A percentile compares a stretch with the other conserved stretches of the same genome.
phyloP scores from a whole-genome alignment of 2,797 vertebrate species.

The Danionella dracula region DNA sequence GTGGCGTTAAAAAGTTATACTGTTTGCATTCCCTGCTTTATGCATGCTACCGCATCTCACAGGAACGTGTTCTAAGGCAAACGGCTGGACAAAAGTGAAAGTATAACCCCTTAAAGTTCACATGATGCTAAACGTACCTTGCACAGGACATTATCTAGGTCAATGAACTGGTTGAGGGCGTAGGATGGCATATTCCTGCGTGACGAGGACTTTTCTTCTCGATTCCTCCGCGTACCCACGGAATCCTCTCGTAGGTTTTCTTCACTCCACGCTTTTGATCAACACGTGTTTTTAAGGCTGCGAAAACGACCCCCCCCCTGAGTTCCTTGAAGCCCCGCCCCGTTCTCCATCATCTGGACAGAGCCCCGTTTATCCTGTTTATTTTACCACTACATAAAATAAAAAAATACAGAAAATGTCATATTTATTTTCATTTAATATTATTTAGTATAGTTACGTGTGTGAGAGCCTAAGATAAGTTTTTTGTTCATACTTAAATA shows the following conservation, averaged over 20 bases:
- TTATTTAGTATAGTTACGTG: no score
- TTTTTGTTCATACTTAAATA: no score
- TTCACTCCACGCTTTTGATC: slow-evolving; percentile 1
- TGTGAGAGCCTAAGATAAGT: no score
- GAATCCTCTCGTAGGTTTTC: slow-evolving; percentile 14
- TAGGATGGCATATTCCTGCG: slow-evolving; percentile 52
- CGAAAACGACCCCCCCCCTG: slow-evolving; percentile 37
- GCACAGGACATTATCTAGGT: slow-evolving; percentile 51
- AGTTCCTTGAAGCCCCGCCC: slow-evolving; percentile 3
- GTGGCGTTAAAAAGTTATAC: no score
- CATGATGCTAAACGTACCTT: slow-evolving; percentile 40
- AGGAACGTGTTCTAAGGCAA: neutral
- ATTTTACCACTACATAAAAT: no score
- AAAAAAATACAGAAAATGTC: no score
- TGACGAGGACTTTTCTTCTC: neutral
- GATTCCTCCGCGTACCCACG: neutral
- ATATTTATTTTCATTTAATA: no score
- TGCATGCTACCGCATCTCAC: neutral
- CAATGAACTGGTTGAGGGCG: slow-evolving; percentile 46
- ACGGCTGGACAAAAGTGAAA: neutral
- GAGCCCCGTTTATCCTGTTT: neutral
- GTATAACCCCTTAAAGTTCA: neutral
- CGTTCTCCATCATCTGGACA: neutral
- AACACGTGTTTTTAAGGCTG: slow-evolving; percentile 51
- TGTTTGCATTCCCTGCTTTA: no score